Base-by-base conservation (phyloP, 2,888 invertebrate species). In the Latrodectus elegans region DNA sequence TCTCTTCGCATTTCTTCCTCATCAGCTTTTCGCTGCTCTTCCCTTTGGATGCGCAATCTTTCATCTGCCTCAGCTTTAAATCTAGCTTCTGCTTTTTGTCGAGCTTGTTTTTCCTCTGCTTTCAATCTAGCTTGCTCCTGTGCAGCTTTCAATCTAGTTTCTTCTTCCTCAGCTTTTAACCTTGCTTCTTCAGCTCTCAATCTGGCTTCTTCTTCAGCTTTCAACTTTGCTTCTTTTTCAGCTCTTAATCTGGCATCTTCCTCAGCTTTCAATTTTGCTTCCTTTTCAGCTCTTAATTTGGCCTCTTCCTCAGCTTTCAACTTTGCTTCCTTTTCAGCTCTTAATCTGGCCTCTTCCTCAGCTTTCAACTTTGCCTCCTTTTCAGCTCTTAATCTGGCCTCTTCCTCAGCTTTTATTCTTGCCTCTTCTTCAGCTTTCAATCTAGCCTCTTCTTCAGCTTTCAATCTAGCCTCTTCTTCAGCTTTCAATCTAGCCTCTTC, bases 1-100 rank as follows among this genome's bases (percentile, higher is more conserved):
- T 88, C 82, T 26, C 70, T 51, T 70, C 64, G 60, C 82, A 81
- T 82, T 71, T 82, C 82, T 73, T 81, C 83, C 17, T 88, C 80
- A 15, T 60, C 60, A 15, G 12, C n/a, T 60, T 67, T 75, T 68
- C 15, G 53, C 55, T 22, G 51, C 60, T 55, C 55, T 65, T 53
- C 55, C 53, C 38, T 38, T 38, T 38, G 38, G 38, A 74, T 75
- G 65, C 70, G 12, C 51, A 38, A 55, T 76, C 76, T 70, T 60
- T 49, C 22, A 49, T 74, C 72, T 26, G 71, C 72, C 51, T 83
- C 83, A 12, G 64, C 22, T 68, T 38, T 79, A 17, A 26, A 60
- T 68, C 60, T 65, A 14, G 51, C 67, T 70, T 82, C 75, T 17
- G 74, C 53, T 64, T 71, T 26, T 3, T 8, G 8, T 12, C n/a